phyloP scores from a whole-genome alignment of 2,797 vertebrate genomes.

The Acestrorhynchus altus region DNA sequence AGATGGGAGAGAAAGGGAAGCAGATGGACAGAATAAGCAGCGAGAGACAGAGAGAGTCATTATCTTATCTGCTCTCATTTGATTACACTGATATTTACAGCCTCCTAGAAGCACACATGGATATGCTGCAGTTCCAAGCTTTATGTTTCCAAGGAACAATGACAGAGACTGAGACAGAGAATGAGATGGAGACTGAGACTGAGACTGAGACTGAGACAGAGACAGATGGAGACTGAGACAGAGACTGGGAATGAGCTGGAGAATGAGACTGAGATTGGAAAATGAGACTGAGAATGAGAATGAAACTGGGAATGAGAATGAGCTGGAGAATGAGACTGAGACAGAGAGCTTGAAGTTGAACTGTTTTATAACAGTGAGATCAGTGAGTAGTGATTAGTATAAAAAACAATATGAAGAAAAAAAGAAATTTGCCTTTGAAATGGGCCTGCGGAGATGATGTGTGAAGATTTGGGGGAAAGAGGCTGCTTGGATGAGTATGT shows the following conservation, averaged over 20 bases:
- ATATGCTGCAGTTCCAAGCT: background rate
- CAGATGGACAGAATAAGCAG: slow-evolving; percentile 8
- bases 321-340: background rate
- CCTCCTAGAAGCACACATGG: background rate
- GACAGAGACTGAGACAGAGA: background rate
- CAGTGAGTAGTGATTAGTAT: background rate
- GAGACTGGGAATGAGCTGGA: too few relatives aligned
- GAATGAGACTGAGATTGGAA: too few relatives aligned
- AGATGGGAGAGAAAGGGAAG: slow-evolving; percentile 5
- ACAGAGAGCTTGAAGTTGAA: background rate
- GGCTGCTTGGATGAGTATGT: background rate
- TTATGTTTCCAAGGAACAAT: background rate
- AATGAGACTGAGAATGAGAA: too few relatives aligned
- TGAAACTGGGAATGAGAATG: too few relatives aligned
- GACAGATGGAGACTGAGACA: too few relatives aligned
- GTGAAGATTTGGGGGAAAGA: background rate
- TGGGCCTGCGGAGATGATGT: background rate
- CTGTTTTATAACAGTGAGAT: background rate
- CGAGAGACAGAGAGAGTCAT: slow-evolving; percentile 8
- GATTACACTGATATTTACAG: slow-evolving; percentile 18
- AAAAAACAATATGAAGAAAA: background rate
- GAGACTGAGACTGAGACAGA: too few relatives aligned
- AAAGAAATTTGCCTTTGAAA: background rate
- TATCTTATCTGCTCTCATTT: slow-evolving; percentile 9
- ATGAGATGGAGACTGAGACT: too few relatives aligned